Evolutionary conservation across 2,797 vertebrate genomes (phyloP), one percentile per base, ranked within the genome.

Genomic region (Sebastes diploproa): DNA sequence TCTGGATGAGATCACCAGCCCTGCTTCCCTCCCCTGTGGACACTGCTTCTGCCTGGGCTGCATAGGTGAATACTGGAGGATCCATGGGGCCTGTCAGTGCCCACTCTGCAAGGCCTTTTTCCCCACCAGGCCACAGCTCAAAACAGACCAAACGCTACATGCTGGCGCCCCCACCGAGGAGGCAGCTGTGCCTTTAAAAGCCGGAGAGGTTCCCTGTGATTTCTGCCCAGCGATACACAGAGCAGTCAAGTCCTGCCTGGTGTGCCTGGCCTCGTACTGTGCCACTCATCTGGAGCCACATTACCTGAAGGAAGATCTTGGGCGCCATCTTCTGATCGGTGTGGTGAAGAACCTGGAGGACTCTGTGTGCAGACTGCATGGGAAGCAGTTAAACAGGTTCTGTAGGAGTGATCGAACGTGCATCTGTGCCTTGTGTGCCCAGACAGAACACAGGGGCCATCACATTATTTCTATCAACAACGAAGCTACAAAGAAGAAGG

Each of bases 161-260:
- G 64, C 52, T 4, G 29, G 2, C 2, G 46, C 32, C 4, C 10
- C 2, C 4, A n/a, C 29, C 1, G 42, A 80, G 20, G 61, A 36
- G 1, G 46, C 10, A 9, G 4, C n/a, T 0, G 36, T 0, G 2
- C 78, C 85, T 81, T 77, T 92, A 13, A 90, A 82, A 86, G 27
- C 84, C 0, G 88, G 90, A 18, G 84, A 93, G 76, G 92, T 96
- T 56, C 72, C 84, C 4, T 96, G 95, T 9, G 91, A 95, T 27
- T 6, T 92, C 38, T 95, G 95, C 68, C 30, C 64, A 0, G 58
- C 42, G 1, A 75, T 65, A n/a, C 58, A 12, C 1, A 69, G 73
- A 16, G 95, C 95, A 0, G 87, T 91, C 4, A 92, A 87, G 78
- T 94, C 94, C 62, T 95, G 95, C 64, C 64, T 95, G 75, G 36